Conservation (phyloP, 2,797 vertebrate genomes). For the Varecia variegata region DNA sequence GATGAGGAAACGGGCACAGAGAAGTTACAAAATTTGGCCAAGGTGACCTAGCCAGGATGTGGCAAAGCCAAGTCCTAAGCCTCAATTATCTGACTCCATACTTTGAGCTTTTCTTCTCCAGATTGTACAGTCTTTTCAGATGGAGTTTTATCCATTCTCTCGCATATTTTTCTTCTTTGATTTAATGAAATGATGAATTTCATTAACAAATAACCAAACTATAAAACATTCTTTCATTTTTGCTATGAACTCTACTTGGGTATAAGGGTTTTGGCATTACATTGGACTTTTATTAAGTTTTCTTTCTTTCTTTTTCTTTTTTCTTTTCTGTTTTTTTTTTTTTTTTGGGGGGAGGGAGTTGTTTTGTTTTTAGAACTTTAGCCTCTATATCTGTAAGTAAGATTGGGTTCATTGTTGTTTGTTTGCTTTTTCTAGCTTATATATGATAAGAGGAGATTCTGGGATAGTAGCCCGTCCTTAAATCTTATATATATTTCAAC, state of each 20-base stretch:
- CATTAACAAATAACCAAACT: not conserved
- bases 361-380: not conserved
- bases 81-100: not conserved
- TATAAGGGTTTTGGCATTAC: not conserved
- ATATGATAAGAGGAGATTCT: not conserved
- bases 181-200: not conserved
- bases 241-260: not conserved
- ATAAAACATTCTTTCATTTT: not conserved
- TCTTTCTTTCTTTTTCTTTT: not conserved
- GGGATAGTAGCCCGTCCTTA: not conserved
- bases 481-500: not conserved
- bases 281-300: not conserved
- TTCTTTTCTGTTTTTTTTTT: not conserved
- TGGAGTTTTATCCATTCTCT: not conserved
- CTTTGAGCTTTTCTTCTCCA: not conserved
- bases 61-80: not conserved
- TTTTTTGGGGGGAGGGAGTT: fast-evolving
- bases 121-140: not conserved
- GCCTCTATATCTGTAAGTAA: not conserved
- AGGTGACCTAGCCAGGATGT: fast-evolving
- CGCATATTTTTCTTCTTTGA: not conserved
- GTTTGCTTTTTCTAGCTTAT: not conserved
- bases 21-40: not conserved
- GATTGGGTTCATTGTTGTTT: not conserved
- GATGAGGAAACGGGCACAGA: not conserved